Percentiles rank a stretch among this genome's conserved stretches.
Evolutionary conservation across 2,888 invertebrate genomes (phyloP).

Genomic region (Halictus ligatus): DNA sequence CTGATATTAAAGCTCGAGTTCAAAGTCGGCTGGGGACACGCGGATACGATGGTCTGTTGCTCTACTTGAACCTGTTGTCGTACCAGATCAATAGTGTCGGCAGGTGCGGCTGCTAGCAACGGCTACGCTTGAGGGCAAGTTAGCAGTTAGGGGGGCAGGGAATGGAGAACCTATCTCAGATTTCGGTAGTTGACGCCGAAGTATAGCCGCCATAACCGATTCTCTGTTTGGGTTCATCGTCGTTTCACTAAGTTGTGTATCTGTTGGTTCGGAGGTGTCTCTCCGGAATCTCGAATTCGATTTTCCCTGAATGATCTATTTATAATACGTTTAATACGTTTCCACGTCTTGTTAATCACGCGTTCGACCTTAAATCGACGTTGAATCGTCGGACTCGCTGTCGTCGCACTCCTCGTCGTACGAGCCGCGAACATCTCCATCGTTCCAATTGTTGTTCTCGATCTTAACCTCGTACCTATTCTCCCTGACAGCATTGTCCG

Average conservation of each 20-base stretch:
- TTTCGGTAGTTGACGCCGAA: too few species aligned
- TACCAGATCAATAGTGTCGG: slow-evolving; percentile 78
- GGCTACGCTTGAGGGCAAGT: slow-evolving; percentile 79
- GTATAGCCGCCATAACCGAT: too few species aligned
- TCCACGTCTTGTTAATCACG: slow-evolving; percentile 14
- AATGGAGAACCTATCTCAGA: slow-evolving; percentile 42
- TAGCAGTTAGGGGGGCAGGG: slow-evolving; percentile 78
- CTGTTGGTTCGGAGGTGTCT: not conserved
- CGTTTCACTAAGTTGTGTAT: slow-evolving; percentile 28
- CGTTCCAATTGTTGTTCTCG: slow-evolving; percentile 69
- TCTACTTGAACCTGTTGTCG: too few species aligned
- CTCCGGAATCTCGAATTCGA: not conserved
- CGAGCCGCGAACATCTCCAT: slow-evolving; percentile 59
- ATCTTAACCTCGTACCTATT: slow-evolving; percentile 75
- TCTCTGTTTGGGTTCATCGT: not conserved
- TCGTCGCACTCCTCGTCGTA: slow-evolving; percentile 72
- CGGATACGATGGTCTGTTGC: slow-evolving; percentile 78
- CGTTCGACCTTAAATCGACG: slow-evolving; percentile 74
- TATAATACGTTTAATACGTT: too few species aligned
- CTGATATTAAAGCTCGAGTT: slow-evolving; percentile 78
- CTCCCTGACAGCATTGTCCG: slow-evolving; percentile 64
- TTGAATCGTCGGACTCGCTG: slow-evolving; percentile 80
- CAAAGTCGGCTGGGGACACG: slow-evolving; percentile 80
- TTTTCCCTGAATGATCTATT: not conserved
- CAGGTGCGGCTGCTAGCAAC: slow-evolving; percentile 81